phyloP scores from a whole-genome alignment of 2,113 vertebrate species.

The Tragelaphus strepsiceros region DNA sequence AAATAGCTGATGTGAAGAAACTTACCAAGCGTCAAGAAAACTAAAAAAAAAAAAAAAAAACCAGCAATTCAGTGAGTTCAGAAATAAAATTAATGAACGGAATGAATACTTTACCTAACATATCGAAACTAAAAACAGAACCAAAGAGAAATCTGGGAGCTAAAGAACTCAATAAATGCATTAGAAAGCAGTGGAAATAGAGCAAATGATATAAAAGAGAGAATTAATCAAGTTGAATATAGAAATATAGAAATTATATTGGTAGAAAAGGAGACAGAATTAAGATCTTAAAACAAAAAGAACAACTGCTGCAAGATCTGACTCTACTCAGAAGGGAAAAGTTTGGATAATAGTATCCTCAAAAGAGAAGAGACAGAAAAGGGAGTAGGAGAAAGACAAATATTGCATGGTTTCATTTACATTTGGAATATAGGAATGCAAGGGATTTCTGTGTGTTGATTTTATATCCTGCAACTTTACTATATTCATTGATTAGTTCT shows the following conservation, averaged over 20 bases:
- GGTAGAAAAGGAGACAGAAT: not conserved
- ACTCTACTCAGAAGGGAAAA: not conserved
- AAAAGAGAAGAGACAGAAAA: not conserved
- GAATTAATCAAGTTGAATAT: not conserved
- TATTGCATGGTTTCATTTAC: not conserved
- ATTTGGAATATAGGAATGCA: not conserved
- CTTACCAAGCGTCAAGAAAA: not conserved
- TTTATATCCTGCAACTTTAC: too few relatives aligned
- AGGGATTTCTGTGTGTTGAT: too few relatives aligned
- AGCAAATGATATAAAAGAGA: not conserved
- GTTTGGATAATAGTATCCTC: not conserved
- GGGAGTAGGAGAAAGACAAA: not conserved
- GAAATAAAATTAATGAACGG: not conserved
- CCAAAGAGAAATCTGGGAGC: not conserved
- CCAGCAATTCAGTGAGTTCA: not conserved
- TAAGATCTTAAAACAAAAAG: not conserved
- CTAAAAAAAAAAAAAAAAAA: not conserved
- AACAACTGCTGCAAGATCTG: not conserved
- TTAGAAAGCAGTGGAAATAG: not conserved
- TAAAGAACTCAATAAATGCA: not conserved
- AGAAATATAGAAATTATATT: not conserved
- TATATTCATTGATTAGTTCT: too few relatives aligned
- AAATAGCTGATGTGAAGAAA: not conserved
- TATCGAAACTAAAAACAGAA: not conserved
- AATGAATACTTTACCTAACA: not conserved